Percentiles rank a stretch among this genome's conserved stretches.
Evolutionary conservation across 2,797 vertebrate genomes (phyloP).

Genomic region (Triplophysa bombifrons): DNA sequence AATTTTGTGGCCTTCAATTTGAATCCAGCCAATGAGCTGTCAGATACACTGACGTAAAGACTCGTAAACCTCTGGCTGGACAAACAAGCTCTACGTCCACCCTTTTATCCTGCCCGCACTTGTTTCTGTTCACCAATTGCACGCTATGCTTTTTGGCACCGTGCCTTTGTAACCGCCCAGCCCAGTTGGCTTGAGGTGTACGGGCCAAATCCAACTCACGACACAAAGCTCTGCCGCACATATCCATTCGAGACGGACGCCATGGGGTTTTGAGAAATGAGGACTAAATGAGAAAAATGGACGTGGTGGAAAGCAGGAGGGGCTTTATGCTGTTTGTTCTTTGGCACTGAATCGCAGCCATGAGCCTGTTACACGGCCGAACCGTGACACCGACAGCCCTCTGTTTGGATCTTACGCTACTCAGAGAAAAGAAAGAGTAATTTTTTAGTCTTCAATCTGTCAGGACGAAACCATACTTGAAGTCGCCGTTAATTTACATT

Average conservation of each 20-base stretch:
- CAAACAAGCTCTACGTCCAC: constrained; percentile 18
- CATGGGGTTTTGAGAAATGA: constrained; percentile 19
- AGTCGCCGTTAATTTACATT: background rate
- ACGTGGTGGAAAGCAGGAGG: background rate
- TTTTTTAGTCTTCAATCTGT: background rate
- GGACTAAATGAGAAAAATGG: constrained; percentile 18
- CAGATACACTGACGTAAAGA: constrained; percentile 40
- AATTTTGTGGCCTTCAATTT: constrained; percentile 29
- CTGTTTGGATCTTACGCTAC: background rate
- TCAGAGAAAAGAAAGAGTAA: background rate
- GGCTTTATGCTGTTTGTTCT: constrained; percentile 35
- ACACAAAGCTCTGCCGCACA: constrained; percentile 39
- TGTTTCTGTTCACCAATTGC: constrained; percentile 41
- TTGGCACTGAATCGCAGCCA: background rate
- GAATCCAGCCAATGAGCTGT: constrained; percentile 40
- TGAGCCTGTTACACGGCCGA: background rate
- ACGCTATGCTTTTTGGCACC: constrained; percentile 45
- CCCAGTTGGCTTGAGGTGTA: constrained; percentile 31
- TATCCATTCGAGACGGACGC: constrained; percentile 15
- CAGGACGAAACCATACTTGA: background rate
- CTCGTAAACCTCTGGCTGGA: constrained; percentile 34
- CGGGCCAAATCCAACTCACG: constrained; percentile 37
- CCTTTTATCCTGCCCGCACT: constrained; percentile 11
- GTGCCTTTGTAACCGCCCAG: constrained; percentile 17
- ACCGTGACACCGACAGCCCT: background rate